These are phyloP conservation scores for Megamerina dolium DNA, from an alignment of 2,888 invertebrate species.

Conservation along the genomic window DNA sequence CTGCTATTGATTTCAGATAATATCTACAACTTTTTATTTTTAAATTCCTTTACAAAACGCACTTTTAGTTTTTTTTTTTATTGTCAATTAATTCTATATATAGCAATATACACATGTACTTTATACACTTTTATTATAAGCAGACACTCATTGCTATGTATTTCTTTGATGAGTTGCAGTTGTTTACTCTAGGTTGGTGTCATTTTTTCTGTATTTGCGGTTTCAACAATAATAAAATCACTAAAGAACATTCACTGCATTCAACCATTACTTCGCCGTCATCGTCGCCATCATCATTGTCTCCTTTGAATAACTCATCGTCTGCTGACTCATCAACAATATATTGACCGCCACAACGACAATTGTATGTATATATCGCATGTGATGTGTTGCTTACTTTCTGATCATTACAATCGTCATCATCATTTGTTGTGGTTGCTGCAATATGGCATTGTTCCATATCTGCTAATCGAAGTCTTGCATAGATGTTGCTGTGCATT, in stretches of 20 bases:
- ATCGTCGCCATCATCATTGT: slow-evolving; percentile 31
- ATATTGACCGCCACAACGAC: slow-evolving; percentile 64
- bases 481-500: slow-evolving; percentile 56
- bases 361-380: slow-evolving; percentile 51
- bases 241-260: slow-evolving; percentile 71
- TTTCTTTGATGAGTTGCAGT: slow-evolving; percentile 10
- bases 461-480: slow-evolving; percentile 47
- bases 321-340: slow-evolving; percentile 39
- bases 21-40: too few relatives aligned
- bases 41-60: too few relatives aligned
- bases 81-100: slow-evolving; percentile 10
- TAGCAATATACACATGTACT: too few relatives aligned
- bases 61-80: slow-evolving; percentile 8
- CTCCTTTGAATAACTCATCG: slow-evolving; percentile 19
- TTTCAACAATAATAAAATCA: slow-evolving; percentile 49
- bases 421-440: slow-evolving; percentile 6
- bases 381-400: slow-evolving; percentile 23
- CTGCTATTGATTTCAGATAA: too few relatives aligned
- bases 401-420: slow-evolving; percentile 18
- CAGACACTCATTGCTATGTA: too few relatives aligned
- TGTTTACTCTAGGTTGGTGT: too few relatives aligned
- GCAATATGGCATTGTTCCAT: slow-evolving; percentile 40
- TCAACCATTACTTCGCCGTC: slow-evolving; percentile 53
- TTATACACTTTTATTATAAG: slow-evolving; percentile 9
- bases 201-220: too few relatives aligned